Conservation (phyloP, 2,797 vertebrate genomes). For the Diglossa cyanea region DNA sequence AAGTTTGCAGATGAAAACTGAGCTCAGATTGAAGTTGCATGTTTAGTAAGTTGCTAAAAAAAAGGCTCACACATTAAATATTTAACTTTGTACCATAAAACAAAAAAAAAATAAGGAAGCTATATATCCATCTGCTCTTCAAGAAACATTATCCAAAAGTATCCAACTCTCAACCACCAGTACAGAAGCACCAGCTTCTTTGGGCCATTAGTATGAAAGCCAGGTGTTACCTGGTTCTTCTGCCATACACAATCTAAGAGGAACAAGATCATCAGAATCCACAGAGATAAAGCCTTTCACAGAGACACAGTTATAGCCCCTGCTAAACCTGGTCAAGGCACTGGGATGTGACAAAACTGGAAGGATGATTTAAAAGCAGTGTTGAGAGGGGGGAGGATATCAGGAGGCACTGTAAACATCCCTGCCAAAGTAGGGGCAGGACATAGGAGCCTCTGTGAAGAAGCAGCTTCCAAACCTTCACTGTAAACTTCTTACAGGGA, state of each 20-base stretch:
- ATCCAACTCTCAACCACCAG: neutral
- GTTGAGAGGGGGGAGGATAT: fast-evolving
- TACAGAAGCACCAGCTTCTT: neutral
- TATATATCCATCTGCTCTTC: neutral
- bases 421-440: neutral
- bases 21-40: neutral
- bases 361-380: neutral
- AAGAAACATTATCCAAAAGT: neutral
- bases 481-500: neutral
- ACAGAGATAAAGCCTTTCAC: neutral
- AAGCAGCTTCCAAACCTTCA: neutral
- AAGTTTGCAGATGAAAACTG: neutral
- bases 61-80: neutral
- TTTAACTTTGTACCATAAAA: neutral
- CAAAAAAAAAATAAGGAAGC: neutral
- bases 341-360: neutral
- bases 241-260: neutral
- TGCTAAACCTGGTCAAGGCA: neutral
- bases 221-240: neutral
- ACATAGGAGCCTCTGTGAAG: fast-evolving
- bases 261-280: neutral
- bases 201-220: neutral
- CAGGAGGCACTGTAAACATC: neutral
- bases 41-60: neutral
- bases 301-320: neutral